Percentiles rank a stretch among this genome's conserved stretches.
Evolutionary conservation across 2,797 vertebrate species (phyloP).

Genomic region (Apogon talboti): DNA sequence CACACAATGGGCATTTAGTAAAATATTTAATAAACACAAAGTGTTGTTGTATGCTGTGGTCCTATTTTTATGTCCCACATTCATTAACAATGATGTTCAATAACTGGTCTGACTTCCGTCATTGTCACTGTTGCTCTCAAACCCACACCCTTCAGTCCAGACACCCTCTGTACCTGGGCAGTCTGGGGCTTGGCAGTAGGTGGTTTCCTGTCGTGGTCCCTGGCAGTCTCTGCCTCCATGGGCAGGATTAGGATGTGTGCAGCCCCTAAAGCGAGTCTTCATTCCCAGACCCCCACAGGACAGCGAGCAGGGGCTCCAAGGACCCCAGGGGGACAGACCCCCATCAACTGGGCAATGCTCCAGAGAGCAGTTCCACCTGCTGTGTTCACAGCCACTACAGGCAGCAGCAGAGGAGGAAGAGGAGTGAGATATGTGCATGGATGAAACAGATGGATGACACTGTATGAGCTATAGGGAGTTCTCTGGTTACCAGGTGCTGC

Average conservation of each 20-base stretch:
- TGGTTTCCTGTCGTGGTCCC: constrained; percentile 80
- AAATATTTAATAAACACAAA: background rate
- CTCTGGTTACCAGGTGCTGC: constrained; percentile 86
- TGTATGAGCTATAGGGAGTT: background rate
- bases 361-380: constrained; percentile 85
- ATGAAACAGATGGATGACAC: background rate
- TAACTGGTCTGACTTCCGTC: background rate
- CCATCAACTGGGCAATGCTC: constrained; percentile 79
- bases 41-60: too few species aligned
- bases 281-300: constrained; percentile 89
- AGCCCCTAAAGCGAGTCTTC: constrained; percentile 82
- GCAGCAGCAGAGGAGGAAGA: background rate
- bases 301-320: constrained; percentile 86
- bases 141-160: background rate
- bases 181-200: constrained; percentile 86
- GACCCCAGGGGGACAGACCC: constrained; percentile 83
- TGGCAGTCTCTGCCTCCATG: constrained; percentile 82
- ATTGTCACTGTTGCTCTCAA: background rate
- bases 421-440: background rate
- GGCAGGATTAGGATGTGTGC: constrained; percentile 75
- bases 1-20: constrained; percentile 4
- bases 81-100: background rate
- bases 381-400: constrained; percentile 83
- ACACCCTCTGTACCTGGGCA: constrained; percentile 84
- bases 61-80: too few species aligned